Percentiles rank a stretch among this genome's conserved stretches.
Conservation (phyloP, 1,140 invertebrate species). For the Ctenoplectra terminalis region DNA sequence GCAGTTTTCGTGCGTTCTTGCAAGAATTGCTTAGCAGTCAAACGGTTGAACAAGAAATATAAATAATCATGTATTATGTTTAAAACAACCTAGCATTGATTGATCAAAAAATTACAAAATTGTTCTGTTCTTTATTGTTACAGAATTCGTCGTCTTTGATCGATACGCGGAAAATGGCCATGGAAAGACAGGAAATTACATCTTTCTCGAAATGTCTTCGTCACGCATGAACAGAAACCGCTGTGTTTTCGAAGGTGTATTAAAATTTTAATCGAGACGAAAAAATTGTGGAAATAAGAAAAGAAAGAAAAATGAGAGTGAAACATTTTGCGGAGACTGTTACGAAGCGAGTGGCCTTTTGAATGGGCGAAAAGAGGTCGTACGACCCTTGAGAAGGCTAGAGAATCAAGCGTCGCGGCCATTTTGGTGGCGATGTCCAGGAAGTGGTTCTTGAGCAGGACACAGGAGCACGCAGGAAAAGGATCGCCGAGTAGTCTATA, state of each 20-base stretch:
- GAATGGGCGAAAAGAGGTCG: constrained; percentile 18
- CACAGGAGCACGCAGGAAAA: constrained; percentile 48
- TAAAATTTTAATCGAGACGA: not conserved
- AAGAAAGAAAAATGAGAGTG: constrained; percentile 25
- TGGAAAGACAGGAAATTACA: not conserved
- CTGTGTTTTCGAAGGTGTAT: not conserved
- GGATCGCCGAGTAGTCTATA: constrained; percentile 66
- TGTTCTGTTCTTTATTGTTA: constrained; percentile 15
- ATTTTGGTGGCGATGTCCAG: constrained; percentile 55
- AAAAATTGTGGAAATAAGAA: not conserved
- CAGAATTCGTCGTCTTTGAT: constrained; percentile 12
- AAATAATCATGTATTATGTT: too few species aligned
- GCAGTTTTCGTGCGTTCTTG: too few species aligned
- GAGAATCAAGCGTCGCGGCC: constrained; percentile 27
- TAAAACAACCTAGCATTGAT: too few species aligned
- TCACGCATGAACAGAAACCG: not conserved
- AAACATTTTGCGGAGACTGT: constrained; percentile 5
- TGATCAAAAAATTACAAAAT: too few species aligned
- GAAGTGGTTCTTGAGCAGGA: constrained; percentile 44
- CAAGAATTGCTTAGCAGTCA: too few species aligned
- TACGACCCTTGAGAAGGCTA: not conserved
- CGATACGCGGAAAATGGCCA: not conserved
- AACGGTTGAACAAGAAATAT: too few species aligned
- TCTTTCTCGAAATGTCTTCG: not conserved
- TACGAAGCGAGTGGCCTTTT: constrained; percentile 4